phyloP scores from a whole-genome alignment of 1,140 invertebrate genomes.

The Nomia melanderi region DNA sequence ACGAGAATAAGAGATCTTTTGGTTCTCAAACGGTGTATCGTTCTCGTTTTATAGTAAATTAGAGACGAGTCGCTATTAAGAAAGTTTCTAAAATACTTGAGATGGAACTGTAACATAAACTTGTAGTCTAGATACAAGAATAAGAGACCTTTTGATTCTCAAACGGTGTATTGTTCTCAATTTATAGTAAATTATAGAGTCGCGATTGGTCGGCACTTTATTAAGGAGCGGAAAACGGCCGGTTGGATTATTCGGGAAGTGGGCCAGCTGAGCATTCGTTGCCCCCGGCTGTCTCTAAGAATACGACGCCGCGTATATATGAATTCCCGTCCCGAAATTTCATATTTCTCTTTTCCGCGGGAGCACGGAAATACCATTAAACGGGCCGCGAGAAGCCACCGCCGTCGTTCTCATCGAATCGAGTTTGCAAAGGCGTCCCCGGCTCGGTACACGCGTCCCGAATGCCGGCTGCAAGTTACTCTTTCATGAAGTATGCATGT shows the following conservation, averaged over 20 bases:
- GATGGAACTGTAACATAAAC: too few relatives aligned
- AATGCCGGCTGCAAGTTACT: conserved; percentile 34
- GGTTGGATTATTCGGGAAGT: conserved; percentile 51
- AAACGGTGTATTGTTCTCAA: too few relatives aligned
- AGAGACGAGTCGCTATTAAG: too few relatives aligned
- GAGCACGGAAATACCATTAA: conserved; percentile 66
- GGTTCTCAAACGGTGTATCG: too few relatives aligned
- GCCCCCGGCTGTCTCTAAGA: conserved; percentile 26
- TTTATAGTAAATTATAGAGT: too few relatives aligned
- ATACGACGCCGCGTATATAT: conserved; percentile 48
- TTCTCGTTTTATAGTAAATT: too few relatives aligned
- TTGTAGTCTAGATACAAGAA: too few relatives aligned
- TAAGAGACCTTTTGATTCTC: too few relatives aligned
- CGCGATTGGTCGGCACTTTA: background rate
- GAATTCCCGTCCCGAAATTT: conserved; percentile 48
- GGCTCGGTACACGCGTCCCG: conserved; percentile 30
- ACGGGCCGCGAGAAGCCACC: conserved; percentile 58
- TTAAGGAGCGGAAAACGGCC: conserved; percentile 16
- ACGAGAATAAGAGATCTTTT: too few relatives aligned
- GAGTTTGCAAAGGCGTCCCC: conserved; percentile 36
- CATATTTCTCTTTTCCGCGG: conserved; percentile 59
- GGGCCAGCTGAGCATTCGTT: conserved; percentile 30
- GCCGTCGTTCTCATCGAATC: conserved; percentile 53
- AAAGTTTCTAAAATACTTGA: too few relatives aligned
- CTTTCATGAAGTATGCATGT: conserved; percentile 44